Percentiles rank a stretch among this genome's conserved stretches.
Conservation (phyloP, 2,797 vertebrate genomes). For the Gobionotothen gibberifrons region DNA sequence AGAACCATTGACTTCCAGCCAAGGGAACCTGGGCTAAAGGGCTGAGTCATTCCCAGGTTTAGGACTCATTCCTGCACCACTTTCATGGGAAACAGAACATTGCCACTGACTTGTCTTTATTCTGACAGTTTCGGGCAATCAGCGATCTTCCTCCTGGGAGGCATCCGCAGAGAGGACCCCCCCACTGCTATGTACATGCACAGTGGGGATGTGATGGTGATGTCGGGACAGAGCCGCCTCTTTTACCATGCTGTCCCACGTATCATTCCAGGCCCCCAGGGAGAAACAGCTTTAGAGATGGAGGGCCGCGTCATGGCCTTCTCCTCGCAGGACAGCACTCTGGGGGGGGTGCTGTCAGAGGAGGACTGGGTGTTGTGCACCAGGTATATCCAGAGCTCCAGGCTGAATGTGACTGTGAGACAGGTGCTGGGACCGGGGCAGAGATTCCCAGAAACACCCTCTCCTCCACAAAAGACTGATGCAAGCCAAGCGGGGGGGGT, state of each 20-base stretch:
- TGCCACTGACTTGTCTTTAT: neutral
- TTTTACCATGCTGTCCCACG: constrained; percentile 95
- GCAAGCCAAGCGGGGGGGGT: neutral
- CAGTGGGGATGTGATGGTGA: constrained; percentile 96
- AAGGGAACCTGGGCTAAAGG: too few relatives aligned
- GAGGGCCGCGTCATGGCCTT: neutral
- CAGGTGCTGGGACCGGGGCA: constrained; percentile 90
- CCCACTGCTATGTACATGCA: constrained; percentile 94
- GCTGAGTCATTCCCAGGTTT: too few relatives aligned
- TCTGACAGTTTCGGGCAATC: constrained; percentile 92
- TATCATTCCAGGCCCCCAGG: constrained; percentile 81
- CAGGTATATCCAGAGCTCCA: constrained; percentile 88
- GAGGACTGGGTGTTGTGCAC: constrained; percentile 92
- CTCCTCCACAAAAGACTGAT: neutral
- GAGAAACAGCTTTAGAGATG: constrained; percentile 69
- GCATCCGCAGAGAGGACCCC: constrained; percentile 85
- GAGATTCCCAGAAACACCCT: constrained; percentile 76
- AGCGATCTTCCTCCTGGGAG: constrained; percentile 93
- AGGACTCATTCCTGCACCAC: too few relatives aligned
- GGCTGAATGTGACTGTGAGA: constrained; percentile 93
- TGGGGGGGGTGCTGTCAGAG: constrained; percentile 71
- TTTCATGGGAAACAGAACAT: too few relatives aligned
- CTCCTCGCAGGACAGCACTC: constrained; percentile 21
- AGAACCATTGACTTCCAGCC: too few relatives aligned
- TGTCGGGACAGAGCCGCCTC: constrained; percentile 94